Evolutionary conservation across 1,140 invertebrate species (phyloP).

Genomic region (Vanessa atalanta): DNA sequence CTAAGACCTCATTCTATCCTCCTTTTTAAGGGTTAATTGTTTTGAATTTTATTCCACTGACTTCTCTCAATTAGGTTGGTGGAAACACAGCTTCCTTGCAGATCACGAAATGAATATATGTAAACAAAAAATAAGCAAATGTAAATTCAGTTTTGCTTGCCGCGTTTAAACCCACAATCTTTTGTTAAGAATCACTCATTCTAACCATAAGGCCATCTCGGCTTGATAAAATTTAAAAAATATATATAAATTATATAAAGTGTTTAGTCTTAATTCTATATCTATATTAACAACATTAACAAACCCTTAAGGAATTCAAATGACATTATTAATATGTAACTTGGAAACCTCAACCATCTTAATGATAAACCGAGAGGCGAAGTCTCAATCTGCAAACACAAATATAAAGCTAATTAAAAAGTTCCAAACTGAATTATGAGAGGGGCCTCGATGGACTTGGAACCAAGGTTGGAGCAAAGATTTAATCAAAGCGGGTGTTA

Average conservation of each 20-base stretch:
- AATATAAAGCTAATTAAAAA: conserved; percentile 82
- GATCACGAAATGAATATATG: no score
- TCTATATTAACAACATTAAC: neutral
- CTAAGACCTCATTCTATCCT: no score
- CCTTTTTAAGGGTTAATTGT: no score
- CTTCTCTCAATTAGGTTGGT: no score
- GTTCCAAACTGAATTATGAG: conserved; percentile 80
- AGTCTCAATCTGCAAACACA: conserved; percentile 80
- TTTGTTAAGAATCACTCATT: no score
- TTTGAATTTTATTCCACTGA: no score
- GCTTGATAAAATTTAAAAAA: no score
- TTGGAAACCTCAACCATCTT: conserved; percentile 65
- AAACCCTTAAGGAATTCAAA: conserved; percentile 17
- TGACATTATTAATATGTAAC: conserved; percentile 41
- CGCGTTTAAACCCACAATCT: no score
- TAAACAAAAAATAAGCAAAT: no score
- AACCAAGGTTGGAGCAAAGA: conserved; percentile 75
- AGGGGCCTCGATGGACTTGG: conserved; percentile 73
- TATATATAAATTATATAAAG: neutral
- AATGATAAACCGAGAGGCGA: conserved; percentile 72
- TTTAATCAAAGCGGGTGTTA: conserved; percentile 70
- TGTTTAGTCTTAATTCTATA: neutral
- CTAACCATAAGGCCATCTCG: no score
- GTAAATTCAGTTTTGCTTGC: no score
- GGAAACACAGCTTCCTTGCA: no score